phyloP scores from a whole-genome alignment of 1,140 invertebrate genomes.

The Cydia amplana region DNA sequence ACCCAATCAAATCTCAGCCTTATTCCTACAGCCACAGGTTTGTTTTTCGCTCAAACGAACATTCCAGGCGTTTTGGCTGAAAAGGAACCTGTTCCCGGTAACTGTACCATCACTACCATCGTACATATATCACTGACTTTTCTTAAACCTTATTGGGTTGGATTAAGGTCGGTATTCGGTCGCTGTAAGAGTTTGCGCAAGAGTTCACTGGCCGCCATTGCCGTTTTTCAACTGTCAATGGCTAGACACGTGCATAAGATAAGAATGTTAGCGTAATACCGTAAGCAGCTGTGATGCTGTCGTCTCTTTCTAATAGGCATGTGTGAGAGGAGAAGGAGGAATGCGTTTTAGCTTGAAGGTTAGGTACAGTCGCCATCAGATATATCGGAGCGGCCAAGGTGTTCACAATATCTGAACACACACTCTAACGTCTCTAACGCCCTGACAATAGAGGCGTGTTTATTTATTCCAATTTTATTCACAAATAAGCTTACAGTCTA shows the following conservation, averaged over 20 bases:
- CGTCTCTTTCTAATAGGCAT: neutral
- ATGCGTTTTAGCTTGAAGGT: neutral
- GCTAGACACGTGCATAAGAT: neutral
- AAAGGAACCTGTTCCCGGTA: conserved; percentile 23
- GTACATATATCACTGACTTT: neutral
- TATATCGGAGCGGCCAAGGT: too few species aligned
- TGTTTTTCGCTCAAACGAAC: neutral
- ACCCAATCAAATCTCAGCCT: neutral
- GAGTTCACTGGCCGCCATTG: conserved; percentile 11
- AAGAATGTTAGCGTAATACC: neutral
- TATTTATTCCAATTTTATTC: too few species aligned
- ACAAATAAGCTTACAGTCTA: too few species aligned
- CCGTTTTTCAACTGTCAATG: conserved; percentile 28
- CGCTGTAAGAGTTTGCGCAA: neutral
- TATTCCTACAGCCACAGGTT: neutral
- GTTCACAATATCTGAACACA: too few species aligned
- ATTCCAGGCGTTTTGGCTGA: neutral
- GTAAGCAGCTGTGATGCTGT: neutral
- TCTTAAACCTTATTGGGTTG: neutral
- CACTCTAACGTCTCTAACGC: too few species aligned
- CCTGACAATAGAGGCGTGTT: too few species aligned
- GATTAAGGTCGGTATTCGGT: neutral
- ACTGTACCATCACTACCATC: neutral
- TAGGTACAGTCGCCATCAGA: too few species aligned
- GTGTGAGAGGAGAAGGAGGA: neutral